A percentile compares a stretch with the other conserved stretches of the same genome.
phyloP scores from a whole-genome alignment of 2,113 vertebrate species.

The Elanus axillaris region DNA sequence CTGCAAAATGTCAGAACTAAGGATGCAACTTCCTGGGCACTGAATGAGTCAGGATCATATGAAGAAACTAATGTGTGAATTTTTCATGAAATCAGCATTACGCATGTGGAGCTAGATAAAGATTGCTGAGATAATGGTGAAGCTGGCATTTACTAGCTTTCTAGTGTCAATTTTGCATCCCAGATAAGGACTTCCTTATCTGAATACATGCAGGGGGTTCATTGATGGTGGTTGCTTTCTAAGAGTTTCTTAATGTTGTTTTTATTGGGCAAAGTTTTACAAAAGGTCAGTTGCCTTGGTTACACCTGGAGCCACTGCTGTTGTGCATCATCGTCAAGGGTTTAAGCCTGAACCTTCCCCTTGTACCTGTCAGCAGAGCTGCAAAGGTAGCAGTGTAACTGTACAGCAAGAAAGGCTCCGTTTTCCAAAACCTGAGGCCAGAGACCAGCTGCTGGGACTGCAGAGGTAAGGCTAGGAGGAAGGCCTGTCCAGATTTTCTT shows the following conservation, averaged over 20 bases:
- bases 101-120: neutral
- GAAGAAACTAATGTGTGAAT: neutral
- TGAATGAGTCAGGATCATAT: neutral
- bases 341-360: neutral
- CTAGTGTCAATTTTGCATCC: neutral
- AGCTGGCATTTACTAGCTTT: neutral
- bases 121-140: neutral
- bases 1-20: constrained; percentile 25
- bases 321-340: neutral
- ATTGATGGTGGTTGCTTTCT: neutral
- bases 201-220: neutral
- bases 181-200: neutral
- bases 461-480: neutral
- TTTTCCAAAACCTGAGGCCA: neutral
- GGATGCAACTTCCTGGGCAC: neutral
- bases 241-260: neutral
- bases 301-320: neutral
- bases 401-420: neutral
- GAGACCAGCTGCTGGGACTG: neutral
- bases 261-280: neutral
- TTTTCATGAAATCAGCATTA: neutral
- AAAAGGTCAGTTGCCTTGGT: neutral
- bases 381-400: neutral
- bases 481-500: neutral
- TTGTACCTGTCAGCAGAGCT: neutral